Conservation (phyloP, 2,797 vertebrate genomes). For the Megalops cyprinoides region DNA sequence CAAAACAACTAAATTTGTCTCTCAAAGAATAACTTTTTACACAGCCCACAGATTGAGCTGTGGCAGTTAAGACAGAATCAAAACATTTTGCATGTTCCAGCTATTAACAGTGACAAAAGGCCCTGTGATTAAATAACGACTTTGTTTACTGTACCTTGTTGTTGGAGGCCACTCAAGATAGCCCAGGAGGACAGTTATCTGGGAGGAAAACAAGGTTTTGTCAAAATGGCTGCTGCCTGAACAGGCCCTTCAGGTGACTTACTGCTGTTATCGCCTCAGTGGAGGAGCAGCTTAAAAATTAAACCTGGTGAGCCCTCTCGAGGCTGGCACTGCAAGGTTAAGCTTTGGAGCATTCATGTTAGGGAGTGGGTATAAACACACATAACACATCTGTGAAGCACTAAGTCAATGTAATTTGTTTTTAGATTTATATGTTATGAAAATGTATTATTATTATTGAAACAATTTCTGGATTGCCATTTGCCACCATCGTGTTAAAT, state of each 20-base stretch:
- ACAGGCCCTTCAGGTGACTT: slow-evolving; percentile 17
- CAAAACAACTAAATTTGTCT: slow-evolving; percentile 4
- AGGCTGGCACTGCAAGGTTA: slow-evolving; percentile 12
- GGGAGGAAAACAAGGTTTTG: not conserved
- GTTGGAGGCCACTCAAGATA: not conserved
- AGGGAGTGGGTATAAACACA: slow-evolving; percentile 8
- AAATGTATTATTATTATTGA: not conserved
- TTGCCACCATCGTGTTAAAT: no score
- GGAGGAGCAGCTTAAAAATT: slow-evolving; percentile 24
- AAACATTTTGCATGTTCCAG: not conserved
- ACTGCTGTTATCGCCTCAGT: not conserved
- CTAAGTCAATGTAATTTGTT: not conserved
- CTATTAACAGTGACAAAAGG: not conserved
- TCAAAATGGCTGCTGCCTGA: slow-evolving; percentile 4
- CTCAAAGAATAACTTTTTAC: slow-evolving; percentile 36
- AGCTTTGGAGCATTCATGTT: not conserved
- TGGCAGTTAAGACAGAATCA: not conserved
- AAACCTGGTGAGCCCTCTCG: slow-evolving; percentile 19
- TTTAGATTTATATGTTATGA: not conserved
- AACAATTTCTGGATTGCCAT: not conserved
- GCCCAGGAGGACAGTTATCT: not conserved
- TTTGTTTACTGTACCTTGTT: slow-evolving; percentile 20
- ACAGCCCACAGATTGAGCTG: not conserved
- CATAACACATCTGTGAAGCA: slow-evolving; percentile 3
- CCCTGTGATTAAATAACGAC: not conserved